These are phyloP conservation scores for Myanophis thanlyinensis DNA, from an alignment of 2,113 vertebrate species.

Conservation along the genomic window DNA sequence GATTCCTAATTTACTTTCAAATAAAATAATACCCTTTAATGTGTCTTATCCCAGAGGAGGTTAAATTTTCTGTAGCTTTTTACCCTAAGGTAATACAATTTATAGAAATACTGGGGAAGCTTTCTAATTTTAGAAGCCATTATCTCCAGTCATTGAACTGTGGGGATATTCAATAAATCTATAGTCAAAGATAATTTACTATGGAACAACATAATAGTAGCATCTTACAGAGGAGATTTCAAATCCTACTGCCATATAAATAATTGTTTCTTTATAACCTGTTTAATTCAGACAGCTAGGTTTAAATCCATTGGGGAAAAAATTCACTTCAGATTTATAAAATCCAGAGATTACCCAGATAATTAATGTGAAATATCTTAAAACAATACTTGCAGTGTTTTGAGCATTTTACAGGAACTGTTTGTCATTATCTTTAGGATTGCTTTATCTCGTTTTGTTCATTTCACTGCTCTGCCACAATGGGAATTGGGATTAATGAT, in stretches of 20 bases:
- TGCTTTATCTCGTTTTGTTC: constrained; percentile 6
- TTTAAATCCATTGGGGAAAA: background rate
- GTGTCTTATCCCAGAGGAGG: background rate
- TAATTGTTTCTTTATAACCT: constrained; percentile 1
- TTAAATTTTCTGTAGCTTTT: background rate
- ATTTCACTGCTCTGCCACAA: background rate
- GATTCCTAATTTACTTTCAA: background rate
- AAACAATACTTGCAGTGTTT: constrained; percentile 14
- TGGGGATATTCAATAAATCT: background rate
- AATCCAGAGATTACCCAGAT: background rate
- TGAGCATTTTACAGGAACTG: background rate
- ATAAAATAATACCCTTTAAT: background rate
- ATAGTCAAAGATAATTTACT: background rate
- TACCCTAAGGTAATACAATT: background rate
- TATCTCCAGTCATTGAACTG: background rate
- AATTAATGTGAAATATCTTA: constrained; percentile 1
- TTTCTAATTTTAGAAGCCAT: background rate
- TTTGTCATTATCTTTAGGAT: constrained; percentile 1
- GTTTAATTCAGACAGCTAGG: background rate
- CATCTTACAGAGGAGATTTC: background rate
- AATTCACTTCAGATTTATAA: background rate
- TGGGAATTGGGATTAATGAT: background rate
- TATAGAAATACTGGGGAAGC: background rate
- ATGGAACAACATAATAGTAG: background rate
- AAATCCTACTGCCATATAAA: background rate